phyloP scores from a whole-genome alignment of 2,797 vertebrate genomes.

The Echeneis naucrates region DNA sequence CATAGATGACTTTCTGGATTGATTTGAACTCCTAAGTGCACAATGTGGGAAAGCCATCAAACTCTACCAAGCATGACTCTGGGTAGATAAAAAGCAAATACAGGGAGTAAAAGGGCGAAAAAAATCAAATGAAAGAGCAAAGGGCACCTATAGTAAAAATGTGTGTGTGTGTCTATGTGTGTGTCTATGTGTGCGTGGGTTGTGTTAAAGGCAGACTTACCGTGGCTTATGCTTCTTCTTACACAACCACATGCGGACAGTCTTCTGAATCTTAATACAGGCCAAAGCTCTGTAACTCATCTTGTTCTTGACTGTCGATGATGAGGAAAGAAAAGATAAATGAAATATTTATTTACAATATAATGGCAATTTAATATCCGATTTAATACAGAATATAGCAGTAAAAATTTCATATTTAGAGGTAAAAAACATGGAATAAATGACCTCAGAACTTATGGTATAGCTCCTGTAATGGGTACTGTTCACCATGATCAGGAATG shows the following conservation, averaged over 20 bases:
- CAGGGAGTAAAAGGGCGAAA: not conserved
- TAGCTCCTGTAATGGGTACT: not conserved
- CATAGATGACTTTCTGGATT: slow-evolving; percentile 52
- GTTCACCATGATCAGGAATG: not conserved
- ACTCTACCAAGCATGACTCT: slow-evolving; percentile 50
- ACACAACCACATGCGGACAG: slow-evolving; percentile 98
- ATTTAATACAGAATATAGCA: not conserved
- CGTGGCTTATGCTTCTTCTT: slow-evolving; percentile 95
- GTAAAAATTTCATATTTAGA: not conserved
- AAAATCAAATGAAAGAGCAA: slow-evolving; percentile 13
- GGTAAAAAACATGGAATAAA: not conserved
- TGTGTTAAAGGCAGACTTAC: slow-evolving; percentile 81
- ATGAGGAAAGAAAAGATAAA: not conserved
- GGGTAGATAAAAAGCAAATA: slow-evolving; percentile 37
- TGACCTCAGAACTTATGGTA: not conserved
- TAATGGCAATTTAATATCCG: not conserved
- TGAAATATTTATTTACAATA: not conserved
- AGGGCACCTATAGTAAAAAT: slow-evolving; percentile 13
- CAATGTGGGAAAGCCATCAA: slow-evolving; percentile 54
- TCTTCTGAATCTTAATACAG: slow-evolving; percentile 98
- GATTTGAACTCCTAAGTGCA: slow-evolving; percentile 57
- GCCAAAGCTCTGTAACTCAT: slow-evolving; percentile 94
- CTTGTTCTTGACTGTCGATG: slow-evolving; percentile 92
- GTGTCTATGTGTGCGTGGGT: slow-evolving; percentile 5
- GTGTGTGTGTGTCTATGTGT: not conserved